These are phyloP conservation scores for Phataginus tetradactyla DNA, from an alignment of 2,797 vertebrate genomes.

Conservation along the genomic window DNA sequence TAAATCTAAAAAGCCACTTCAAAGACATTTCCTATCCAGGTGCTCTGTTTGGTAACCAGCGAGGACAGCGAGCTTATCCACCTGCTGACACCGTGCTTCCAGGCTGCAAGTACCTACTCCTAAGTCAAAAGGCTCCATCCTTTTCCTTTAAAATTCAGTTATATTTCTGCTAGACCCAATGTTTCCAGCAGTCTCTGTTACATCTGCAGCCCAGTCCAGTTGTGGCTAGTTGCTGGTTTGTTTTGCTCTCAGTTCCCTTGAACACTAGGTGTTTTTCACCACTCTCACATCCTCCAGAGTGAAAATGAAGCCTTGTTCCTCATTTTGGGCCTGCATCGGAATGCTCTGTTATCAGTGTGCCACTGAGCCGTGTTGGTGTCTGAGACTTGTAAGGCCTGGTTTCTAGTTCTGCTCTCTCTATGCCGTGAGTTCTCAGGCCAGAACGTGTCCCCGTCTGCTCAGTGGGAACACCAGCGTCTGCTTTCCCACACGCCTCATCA, in stretches of 20 bases:
- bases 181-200: not conserved
- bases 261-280: not conserved
- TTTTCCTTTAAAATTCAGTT: not conserved
- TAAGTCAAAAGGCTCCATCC: not conserved
- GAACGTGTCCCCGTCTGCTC: not conserved
- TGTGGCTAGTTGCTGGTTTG: not conserved
- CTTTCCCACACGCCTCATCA: not conserved
- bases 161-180: not conserved
- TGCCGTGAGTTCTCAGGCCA: not conserved
- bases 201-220: not conserved
- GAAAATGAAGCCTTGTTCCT: not conserved
- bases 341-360: accelerated
- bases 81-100: not conserved
- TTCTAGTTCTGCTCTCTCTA: not conserved
- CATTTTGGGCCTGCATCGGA: not conserved
- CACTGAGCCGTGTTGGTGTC: accelerated
- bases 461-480: not conserved
- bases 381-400: not conserved
- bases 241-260: not conserved
- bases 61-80: not conserved
- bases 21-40: not conserved
- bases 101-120: not conserved
- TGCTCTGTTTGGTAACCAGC: not conserved
- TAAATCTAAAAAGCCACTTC: not conserved
- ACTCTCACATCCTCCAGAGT: not conserved